A percentile compares a stretch with the other conserved stretches of the same genome.
Evolutionary conservation across 1,140 invertebrate species (phyloP).

Genomic region (Nebria ingens): DNA sequence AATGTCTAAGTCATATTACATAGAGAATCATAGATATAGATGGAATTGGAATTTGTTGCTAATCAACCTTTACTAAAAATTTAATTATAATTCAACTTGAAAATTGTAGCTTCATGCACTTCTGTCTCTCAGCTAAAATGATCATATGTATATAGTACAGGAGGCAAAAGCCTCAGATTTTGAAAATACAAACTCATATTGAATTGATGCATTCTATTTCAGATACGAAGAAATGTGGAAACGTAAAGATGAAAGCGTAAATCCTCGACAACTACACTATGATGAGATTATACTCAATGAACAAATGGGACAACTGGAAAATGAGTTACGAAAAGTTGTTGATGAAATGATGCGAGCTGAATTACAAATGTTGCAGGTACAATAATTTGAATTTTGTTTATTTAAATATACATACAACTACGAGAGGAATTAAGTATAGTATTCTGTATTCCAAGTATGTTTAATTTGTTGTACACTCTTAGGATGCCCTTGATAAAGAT

Average conservation of each 20-base stretch:
- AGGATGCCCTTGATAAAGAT: conserved; percentile 64
- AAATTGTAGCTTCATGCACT: too few relatives aligned
- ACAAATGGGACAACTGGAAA: conserved; percentile 72
- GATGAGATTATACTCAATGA: conserved; percentile 71
- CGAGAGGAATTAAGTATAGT: too few relatives aligned
- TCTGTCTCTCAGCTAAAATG: too few relatives aligned
- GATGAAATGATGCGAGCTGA: conserved; percentile 81
- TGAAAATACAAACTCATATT: too few relatives aligned
- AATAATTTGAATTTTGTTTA: conserved; percentile 15
- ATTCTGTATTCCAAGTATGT: neutral
- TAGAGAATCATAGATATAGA: too few relatives aligned
- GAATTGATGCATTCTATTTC: conserved; percentile 10
- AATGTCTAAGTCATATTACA: too few relatives aligned
- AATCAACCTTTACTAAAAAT: too few relatives aligned
- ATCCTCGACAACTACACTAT: conserved; percentile 58
- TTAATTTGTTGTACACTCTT: neutral
- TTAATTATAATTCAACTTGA: too few relatives aligned
- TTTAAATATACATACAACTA: conserved; percentile 1
- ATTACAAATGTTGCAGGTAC: conserved; percentile 64
- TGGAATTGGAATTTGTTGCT: too few relatives aligned
- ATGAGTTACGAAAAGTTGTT: conserved; percentile 69
- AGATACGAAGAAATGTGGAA: conserved; percentile 71
- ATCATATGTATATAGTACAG: too few relatives aligned
- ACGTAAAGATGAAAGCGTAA: conserved; percentile 58
- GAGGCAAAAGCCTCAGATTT: too few relatives aligned